These are phyloP conservation scores for Clanis bilineata DNA, from an alignment of 2,888 invertebrate genomes.

Conservation along the genomic window DNA sequence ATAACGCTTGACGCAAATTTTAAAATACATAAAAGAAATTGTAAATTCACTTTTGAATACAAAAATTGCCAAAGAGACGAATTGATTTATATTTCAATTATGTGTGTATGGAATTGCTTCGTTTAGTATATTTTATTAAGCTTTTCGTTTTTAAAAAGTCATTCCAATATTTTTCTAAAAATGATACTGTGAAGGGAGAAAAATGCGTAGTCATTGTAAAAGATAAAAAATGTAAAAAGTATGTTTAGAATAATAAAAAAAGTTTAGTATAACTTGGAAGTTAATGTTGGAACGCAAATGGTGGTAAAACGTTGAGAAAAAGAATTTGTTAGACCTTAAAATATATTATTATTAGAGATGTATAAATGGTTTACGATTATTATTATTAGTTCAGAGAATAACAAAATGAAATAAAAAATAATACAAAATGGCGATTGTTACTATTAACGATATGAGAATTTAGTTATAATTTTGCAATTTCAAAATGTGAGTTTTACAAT, in stretches of 20 bases:
- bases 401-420: conserved; percentile 62
- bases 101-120: conserved; percentile 59
- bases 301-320: conserved; percentile 74
- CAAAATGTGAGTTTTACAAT: conserved; percentile 83
- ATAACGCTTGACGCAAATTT: conserved; percentile 69
- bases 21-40: conserved; percentile 57
- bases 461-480: conserved; percentile 83
- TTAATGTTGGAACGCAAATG: conserved; percentile 74
- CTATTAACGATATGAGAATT: conserved; percentile 81
- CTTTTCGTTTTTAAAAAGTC: conserved; percentile 55
- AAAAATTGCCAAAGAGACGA: conserved; percentile 79
- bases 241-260: conserved; percentile 73
- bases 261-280: conserved; percentile 72
- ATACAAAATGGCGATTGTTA: conserved; percentile 79
- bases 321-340: conserved; percentile 82
- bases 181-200: conserved; percentile 52
- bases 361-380: conserved; percentile 81
- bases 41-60: conserved; percentile 80
- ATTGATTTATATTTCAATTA: conserved; percentile 58
- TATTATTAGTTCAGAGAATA: conserved; percentile 77
- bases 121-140: conserved; percentile 50
- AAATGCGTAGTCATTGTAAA: conserved; percentile 68
- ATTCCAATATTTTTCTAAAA: conserved; percentile 78
- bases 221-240: conserved; percentile 69
- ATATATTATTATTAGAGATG: conserved; percentile 81